Base-by-base conservation (phyloP, 30 jellyfish, hydroid and myxozoan genomes). In the Euphysa ruthae region DNA sequence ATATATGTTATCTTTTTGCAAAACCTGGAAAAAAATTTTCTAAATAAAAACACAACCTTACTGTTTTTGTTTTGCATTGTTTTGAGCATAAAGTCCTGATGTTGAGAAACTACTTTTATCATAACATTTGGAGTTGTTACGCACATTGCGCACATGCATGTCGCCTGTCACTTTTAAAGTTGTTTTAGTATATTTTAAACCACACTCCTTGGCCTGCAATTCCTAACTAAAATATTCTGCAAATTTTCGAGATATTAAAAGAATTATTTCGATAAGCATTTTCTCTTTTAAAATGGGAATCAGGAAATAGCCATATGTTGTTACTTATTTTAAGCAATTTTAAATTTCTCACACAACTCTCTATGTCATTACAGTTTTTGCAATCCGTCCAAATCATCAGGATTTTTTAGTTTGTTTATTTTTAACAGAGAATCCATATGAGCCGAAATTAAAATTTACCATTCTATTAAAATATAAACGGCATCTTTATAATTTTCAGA, bases 401-500 rank as follows among this genome's bases (percentile, higher is more conserved):
- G 18, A 35, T 28, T 35, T 35, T 68, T 68, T 15, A 68, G 55
- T 22, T 13, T 54, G 52, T 19, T 25, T 22, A 49, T n/a, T 27
- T 46, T 49, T 31, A 18, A 19, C 55, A 49, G 25, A 1, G 81
- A 21, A 16, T 68, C 46, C 77, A 43, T 49, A 19, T 35, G 35
- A 15, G 77, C 73, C 1, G 75, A 68, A 15, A 42, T 46, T n/a
- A 68, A 2, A 16, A 68, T 76, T 33, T 24, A 31, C 7, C 73
- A 12, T 29, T 24, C 16, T 0, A 13, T 19, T 21, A 60, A 60
- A 10, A 60, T 12, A 19, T 23, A 13, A 60, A 60, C 63, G 8
- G 73, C 73, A n/a, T 60, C 73, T n/a, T 29, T 60, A 60, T 60
- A 60, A 60, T 63, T 38, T 1, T 63, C 77, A 33, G 61, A 23